These are phyloP conservation scores for Sebastes hubbsi DNA, from an alignment of 2,797 vertebrate species.

Conservation along the genomic window DNA sequence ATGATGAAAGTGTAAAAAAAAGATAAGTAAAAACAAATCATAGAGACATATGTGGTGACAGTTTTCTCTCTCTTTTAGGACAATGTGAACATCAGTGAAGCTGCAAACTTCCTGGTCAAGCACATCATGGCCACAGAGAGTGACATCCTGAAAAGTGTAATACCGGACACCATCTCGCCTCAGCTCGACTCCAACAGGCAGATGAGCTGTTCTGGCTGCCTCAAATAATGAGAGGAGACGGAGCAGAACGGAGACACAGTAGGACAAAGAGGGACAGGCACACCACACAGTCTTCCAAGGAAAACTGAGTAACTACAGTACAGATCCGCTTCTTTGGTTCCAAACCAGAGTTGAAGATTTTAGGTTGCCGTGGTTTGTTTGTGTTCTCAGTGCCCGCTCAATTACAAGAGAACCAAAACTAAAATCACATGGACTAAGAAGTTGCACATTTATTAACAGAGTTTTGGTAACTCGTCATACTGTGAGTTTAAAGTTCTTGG, in stretches of 20 bases:
- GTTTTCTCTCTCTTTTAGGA: slow-evolving; percentile 80
- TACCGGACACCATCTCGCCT: slow-evolving; percentile 91
- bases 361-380: neutral
- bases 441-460: slow-evolving; percentile 2
- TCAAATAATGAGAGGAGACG: slow-evolving; percentile 80
- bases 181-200: slow-evolving; percentile 82
- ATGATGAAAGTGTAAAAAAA: neutral
- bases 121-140: slow-evolving; percentile 96
- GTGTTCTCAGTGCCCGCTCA: neutral
- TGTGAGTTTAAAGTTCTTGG: slow-evolving; percentile 10
- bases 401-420: slow-evolving; percentile 1
- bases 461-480: neutral
- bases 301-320: neutral
- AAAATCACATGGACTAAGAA: slow-evolving; percentile 12
- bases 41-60: neutral
- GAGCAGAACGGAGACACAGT: neutral
- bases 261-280: slow-evolving; percentile 22
- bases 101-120: slow-evolving; percentile 94
- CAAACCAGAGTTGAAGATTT: slow-evolving; percentile 11
- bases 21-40: neutral
- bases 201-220: slow-evolving; percentile 89
- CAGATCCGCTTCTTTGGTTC: slow-evolving; percentile 1
- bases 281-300: neutral
- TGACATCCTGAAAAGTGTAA: slow-evolving; percentile 86
- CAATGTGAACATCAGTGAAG: slow-evolving; percentile 94